Conservation (phyloP, 2,797 vertebrate genomes). For the Aselliscus stoliczkanus region DNA sequence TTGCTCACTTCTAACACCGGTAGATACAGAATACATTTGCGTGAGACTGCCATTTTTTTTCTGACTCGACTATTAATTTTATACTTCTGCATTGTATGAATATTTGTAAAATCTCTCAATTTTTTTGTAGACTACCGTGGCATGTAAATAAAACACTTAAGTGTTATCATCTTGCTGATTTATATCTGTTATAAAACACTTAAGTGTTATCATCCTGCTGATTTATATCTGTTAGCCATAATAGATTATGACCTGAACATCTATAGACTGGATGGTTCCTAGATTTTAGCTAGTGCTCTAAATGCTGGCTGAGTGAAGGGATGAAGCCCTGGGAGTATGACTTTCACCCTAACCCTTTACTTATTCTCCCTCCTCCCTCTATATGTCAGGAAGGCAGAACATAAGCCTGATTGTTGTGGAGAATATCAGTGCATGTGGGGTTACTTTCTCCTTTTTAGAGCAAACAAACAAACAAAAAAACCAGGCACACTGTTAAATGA, state of each 20-base stretch:
- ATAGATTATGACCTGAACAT: not conserved
- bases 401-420: not conserved
- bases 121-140: not conserved
- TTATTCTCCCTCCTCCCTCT: not conserved
- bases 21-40: not conserved
- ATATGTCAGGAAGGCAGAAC: not conserved
- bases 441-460: not conserved
- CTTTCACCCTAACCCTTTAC: not conserved
- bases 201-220: not conserved
- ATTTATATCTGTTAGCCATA: not conserved
- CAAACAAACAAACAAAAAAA: not conserved
- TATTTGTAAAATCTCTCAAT: not conserved
- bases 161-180: not conserved
- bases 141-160: not conserved
- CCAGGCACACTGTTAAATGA: not conserved
- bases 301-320: not conserved
- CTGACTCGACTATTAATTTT: not conserved
- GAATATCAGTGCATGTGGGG: not conserved
- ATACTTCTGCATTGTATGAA: not conserved
- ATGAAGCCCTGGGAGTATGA: not conserved
- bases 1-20: not conserved
- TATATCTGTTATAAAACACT: not conserved
- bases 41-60: not conserved
- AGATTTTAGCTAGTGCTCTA: not conserved
- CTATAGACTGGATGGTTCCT: not conserved